Base-by-base conservation (phyloP, 2,797 vertebrate genomes). In the Miichthys miiuy region DNA sequence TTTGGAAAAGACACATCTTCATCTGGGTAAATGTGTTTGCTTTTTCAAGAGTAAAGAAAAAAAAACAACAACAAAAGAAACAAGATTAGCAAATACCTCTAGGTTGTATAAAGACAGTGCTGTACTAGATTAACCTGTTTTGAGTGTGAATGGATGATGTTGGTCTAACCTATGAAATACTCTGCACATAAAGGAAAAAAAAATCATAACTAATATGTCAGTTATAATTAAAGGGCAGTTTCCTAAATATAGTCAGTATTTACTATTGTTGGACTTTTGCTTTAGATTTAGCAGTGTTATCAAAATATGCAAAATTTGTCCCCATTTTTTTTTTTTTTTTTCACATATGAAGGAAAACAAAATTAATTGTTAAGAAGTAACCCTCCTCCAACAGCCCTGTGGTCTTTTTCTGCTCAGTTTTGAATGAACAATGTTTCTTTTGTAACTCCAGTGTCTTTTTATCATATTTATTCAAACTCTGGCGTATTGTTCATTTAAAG, bases 401-500 rank as follows among this genome's bases (percentile, higher is more conserved):
- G 61, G 68, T 87, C 79, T 92, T 87, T 84, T 90, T 92, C 85
- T 91, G 86, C 91, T 91, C 75, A 7, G 66, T 91, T 93, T 90
- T 89, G 64, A 91, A 89, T 84, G 83, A 88, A 80, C 68, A 86
- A 82, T 58, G 48, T 86, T 93, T 92, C 82, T 94, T 94, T 94
- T 95, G 86, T 94, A 93, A 92, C 89, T 91, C 77, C 90, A 72
- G 79, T 90, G 87, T 93, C 84, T 89, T 93, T 95, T 93, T 92
- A 90, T 90, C 88, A 87, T 95, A 94, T 95, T 95, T 95, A 95
- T 95, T 94, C 90, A 93, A 38, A 88, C 82, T 92, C 86, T 57
- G 66, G 89, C 56, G 87, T 91, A 81, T 86, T 93, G 81, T 93
- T 92, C 75, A 88, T 90, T 94, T 88, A 87, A 94, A 92, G 90